Evolutionary conservation across 2,797 vertebrate species (phyloP).

Genomic region (Trematomus bernacchii): DNA sequence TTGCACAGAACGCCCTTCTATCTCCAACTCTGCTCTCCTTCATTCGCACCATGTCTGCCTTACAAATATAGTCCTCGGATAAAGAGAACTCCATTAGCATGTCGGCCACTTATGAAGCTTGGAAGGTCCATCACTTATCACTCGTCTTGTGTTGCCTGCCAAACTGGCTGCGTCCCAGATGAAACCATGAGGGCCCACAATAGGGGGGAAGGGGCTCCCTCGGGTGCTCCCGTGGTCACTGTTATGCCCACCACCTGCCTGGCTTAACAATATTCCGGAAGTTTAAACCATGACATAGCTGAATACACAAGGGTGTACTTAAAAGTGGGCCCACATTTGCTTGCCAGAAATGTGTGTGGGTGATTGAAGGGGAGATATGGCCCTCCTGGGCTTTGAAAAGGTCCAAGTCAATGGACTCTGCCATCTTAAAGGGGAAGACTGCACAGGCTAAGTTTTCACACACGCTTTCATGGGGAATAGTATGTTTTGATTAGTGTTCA

Average conservation of each 20-base stretch:
- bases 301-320: constrained; percentile 81
- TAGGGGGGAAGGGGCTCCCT: constrained; percentile 51
- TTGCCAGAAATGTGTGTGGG: constrained; percentile 79
- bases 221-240: constrained; percentile 64
- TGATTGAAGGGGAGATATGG: constrained; percentile 82
- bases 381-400: constrained; percentile 77
- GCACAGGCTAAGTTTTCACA: constrained; percentile 67
- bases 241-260: constrained; percentile 83
- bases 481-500: constrained; percentile 55
- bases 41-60: constrained; percentile 80
- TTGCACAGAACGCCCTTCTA: constrained; percentile 43
- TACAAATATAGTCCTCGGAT: constrained; percentile 85
- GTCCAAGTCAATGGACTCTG: constrained; percentile 76
- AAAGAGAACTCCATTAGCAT: constrained; percentile 86
- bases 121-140: constrained; percentile 84
- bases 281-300: constrained; percentile 81
- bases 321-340: constrained; percentile 79
- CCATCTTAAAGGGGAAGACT: constrained; percentile 72
- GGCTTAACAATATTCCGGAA: constrained; percentile 80
- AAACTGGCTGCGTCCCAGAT: constrained; percentile 73
- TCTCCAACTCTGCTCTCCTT: constrained; percentile 77
- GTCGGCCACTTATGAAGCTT: constrained; percentile 80
- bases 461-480: constrained; percentile 53
- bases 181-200: constrained; percentile 76
- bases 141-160: constrained; percentile 82